Evolutionary conservation across 2,113 vertebrate species (phyloP).

Genomic region (Epinephelus moara): DNA sequence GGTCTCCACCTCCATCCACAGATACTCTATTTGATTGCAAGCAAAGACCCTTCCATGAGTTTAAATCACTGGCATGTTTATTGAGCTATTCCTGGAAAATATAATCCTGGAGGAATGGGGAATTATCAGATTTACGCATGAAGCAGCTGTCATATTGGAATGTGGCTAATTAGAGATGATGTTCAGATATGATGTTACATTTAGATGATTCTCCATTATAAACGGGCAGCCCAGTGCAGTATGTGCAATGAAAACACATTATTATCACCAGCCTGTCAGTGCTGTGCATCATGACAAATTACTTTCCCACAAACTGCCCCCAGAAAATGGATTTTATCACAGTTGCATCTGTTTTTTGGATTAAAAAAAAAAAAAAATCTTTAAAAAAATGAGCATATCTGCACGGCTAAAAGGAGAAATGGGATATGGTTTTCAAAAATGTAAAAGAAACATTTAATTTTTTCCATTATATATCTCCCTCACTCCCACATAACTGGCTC

Average conservation of each 20-base stretch:
- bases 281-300: neutral
- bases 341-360: neutral
- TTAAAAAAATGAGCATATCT: neutral
- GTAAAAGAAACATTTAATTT: neutral
- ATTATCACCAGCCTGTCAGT: constrained; percentile 13
- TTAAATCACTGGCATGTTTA: constrained; percentile 17
- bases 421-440: neutral
- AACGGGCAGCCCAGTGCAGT: neutral
- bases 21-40: neutral
- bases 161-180: constrained; percentile 21
- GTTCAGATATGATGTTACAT: constrained; percentile 13
- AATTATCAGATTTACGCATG: constrained; percentile 43
- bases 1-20: constrained; percentile 7
- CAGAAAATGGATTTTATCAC: neutral
- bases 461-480: neutral
- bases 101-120: neutral
- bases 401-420: neutral
- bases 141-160: constrained; percentile 23
- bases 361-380: neutral
- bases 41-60: neutral
- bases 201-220: constrained; percentile 1
- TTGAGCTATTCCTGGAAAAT: constrained; percentile 28
- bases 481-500: neutral
- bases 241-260: neutral
- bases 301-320: neutral